phyloP scores from a whole-genome alignment of 2,888 invertebrate species.

The Thyatira batis region DNA sequence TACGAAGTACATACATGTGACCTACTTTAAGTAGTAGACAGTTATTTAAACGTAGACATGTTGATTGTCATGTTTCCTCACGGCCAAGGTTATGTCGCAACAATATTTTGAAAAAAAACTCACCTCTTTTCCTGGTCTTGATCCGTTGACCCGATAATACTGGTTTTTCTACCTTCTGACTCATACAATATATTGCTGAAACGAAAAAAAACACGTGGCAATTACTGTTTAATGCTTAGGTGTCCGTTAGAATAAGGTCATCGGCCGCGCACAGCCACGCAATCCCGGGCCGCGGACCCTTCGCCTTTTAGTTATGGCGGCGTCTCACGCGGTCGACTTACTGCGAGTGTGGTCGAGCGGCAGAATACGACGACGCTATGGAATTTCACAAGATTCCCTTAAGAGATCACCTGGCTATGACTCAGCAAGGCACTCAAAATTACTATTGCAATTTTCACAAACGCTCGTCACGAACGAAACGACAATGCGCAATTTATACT shows the following conservation, averaged over 20 bases:
- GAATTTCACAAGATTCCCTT: constrained; percentile 37
- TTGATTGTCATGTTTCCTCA: not conserved
- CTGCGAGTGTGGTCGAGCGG: constrained; percentile 43
- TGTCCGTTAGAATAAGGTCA: constrained; percentile 61
- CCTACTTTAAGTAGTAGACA: not conserved
- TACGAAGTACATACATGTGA: not conserved
- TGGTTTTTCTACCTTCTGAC: constrained; percentile 99
- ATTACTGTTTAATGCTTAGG: constrained; percentile 55
- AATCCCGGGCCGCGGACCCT: constrained; percentile 36
- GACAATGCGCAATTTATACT: constrained; percentile 45
- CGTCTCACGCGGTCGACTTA: constrained; percentile 47
- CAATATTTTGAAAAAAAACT: constrained; percentile 41
- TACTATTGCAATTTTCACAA: constrained; percentile 30
- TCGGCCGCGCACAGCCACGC: constrained; percentile 61
- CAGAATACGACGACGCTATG: constrained; percentile 34
- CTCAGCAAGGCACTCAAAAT: constrained; percentile 40
- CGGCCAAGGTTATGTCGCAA: constrained; percentile 9
- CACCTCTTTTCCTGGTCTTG: constrained; percentile 99
- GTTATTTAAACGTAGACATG: not conserved
- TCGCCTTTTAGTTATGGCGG: constrained; percentile 52
- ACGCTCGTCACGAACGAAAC: constrained; percentile 34
- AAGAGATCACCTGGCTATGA: constrained; percentile 44
- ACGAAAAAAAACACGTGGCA: constrained; percentile 79
- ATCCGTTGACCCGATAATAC: constrained; percentile 99
- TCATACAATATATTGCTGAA: constrained; percentile 97